These are phyloP conservation scores for Cololabis saira DNA, from an alignment of 2,113 vertebrate species.

Conservation along the genomic window DNA sequence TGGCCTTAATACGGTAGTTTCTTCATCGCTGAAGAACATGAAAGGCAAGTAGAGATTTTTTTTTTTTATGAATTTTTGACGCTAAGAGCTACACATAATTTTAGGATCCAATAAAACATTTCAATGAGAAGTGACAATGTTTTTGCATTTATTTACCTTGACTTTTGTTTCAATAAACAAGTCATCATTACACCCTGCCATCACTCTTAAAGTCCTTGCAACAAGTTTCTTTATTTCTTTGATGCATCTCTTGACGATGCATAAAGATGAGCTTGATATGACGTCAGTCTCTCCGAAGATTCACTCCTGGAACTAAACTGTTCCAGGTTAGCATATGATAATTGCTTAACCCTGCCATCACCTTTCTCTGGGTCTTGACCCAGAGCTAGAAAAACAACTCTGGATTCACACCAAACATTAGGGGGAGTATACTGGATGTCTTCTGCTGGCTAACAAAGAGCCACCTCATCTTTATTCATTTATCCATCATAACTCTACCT, in stretches of 20 bases:
- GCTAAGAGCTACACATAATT: neutral
- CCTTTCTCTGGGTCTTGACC: slow-evolving; percentile 25
- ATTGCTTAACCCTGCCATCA: slow-evolving; percentile 10
- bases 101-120: neutral
- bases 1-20: neutral
- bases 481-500: slow-evolving; percentile 35
- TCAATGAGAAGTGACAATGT: too few species aligned
- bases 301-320: too few species aligned
- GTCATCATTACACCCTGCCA: too few species aligned
- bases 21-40: neutral
- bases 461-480: slow-evolving; percentile 58
- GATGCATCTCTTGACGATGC: too few species aligned
- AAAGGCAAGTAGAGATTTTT: neutral
- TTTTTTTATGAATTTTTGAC: neutral
- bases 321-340: slow-evolving; percentile 7
- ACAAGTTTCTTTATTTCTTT: too few species aligned
- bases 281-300: too few species aligned
- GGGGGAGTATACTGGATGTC: slow-evolving; percentile 10
- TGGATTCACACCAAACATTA: slow-evolving; percentile 10
- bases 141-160: too few species aligned
- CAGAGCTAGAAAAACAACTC: slow-evolving; percentile 6
- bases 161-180: too few species aligned
- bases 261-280: too few species aligned
- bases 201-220: too few species aligned
- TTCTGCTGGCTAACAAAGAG: slow-evolving; percentile 31